These are phyloP conservation scores for Oreochromis niloticus DNA, from an alignment of 2,113 vertebrate species.

Conservation along the genomic window DNA sequence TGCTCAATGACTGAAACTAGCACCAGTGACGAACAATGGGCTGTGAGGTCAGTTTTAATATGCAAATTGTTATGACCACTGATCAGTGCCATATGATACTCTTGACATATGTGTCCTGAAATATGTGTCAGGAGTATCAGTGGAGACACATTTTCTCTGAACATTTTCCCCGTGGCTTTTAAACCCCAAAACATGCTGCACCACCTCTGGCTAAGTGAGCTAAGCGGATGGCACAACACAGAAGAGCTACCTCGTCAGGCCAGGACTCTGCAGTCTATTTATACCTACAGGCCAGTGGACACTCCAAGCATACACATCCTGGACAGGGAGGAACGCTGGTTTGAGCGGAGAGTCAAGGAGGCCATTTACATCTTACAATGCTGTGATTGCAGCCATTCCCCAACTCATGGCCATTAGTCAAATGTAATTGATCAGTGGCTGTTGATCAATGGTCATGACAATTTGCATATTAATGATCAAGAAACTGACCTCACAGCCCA, in stretches of 20 bases:
- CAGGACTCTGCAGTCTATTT: background rate
- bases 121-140: rapidly evolving
- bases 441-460: background rate
- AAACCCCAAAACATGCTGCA: background rate
- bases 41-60: background rate
- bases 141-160: background rate
- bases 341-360: background rate
- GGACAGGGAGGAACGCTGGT: background rate
- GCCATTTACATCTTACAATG: background rate
- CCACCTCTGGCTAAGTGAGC: background rate
- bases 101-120: background rate
- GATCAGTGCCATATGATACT: background rate
- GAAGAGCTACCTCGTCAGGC: rapidly evolving
- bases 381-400: background rate
- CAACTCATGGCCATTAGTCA: background rate
- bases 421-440: background rate
- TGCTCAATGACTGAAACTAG: background rate
- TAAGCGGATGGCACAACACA: rapidly evolving
- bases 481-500: background rate
- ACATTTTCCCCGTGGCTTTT: rapidly evolving
- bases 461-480: background rate
- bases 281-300: background rate
- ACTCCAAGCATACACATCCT: background rate
- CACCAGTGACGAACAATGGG: rapidly evolving
- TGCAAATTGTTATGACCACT: background rate